Evolutionary conservation across 2,113 vertebrate species (phyloP), one percentile per base, ranked within the genome.

Genomic region (Scolopax mira): DNA sequence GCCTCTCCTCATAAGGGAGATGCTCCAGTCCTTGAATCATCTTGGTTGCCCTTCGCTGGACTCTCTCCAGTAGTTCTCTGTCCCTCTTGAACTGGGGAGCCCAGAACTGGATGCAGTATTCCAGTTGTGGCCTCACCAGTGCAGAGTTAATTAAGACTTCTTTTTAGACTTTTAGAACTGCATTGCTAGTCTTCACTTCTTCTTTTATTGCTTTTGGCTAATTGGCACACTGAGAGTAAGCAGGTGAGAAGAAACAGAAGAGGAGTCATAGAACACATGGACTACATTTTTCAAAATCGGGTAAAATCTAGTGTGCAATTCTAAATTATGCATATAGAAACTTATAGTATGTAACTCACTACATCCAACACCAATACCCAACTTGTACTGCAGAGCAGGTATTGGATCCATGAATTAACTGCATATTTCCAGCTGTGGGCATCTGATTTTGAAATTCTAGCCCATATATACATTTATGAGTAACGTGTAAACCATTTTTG

Each of bases 261-360:
- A 80, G 18, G 51, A 23, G 25, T 84, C n/a, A 86, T 42, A 92
- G 75, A 90, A 90, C 52, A 72, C n/a, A 84, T 10, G 18, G 65
- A 41, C 67, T 58, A 58, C 6, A n/a, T 89, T 94, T 93, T 91
- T 93, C 81, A 93, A 79, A 89, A 79, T 79, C 17, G 57, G 44
- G 39, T 9, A 71, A 27, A 60, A 70, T 70, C 44, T 64, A 52
- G 25, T 67, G 17, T 86, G 27, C 13, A 67, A 86, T 87, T 90
- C 30, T 79, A 85, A 77, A 77, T 88, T 73, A 88, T 0, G 0
- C 31, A 42, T 18, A 70, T 3, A 70, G 31, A 94, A 89, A 54
- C 16, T 31, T 79, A 60, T 2, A 79, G 30, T 23, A 85, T 18
- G 33, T 77, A 90, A 83, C 9, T 57, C 44, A 83, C 22, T 4